Evolutionary conservation across 2,797 vertebrate genomes (phyloP), one percentile per base, ranked within the genome.

Genomic region (Gephyroberyx darwinii): DNA sequence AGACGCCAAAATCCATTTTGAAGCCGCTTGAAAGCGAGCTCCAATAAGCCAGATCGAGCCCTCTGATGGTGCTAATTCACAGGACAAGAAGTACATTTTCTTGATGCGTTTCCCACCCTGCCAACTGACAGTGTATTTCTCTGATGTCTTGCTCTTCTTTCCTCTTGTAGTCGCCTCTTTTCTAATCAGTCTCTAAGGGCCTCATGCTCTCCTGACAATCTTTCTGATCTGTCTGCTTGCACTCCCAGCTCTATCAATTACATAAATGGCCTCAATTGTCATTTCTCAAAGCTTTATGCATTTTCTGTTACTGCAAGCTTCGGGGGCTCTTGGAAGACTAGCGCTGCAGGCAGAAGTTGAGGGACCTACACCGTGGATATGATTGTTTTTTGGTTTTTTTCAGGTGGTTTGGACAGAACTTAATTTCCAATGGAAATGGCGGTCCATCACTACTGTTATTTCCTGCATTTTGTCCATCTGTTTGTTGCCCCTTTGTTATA

Each of bases 31-130:
- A 70, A 80, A 78, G 55, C 33, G 5, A 70, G 73, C 76, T 68
- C 10, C 71, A 80, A 76, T 80, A 62, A 55, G 30, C 43, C 69
- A 71, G 57, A 81, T 66, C 71, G 67, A 74, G 53, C 65, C 54
- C 41, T 80, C 63, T 84, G 83, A 81, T 80, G 62, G 30, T 41
- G 17, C 71, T 80, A 74, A 79, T 69, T 84, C 74, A 78, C 61
- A 72, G 74, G 70, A 77, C 80, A 52, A 72, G 68, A 71, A 54
- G 73, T 70, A 56, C 57, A 43, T 65, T 77, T 75, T 73, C 74
- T 81, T 60, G 59, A 76, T 55, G 68, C 3, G 31, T 94, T 95
- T 94, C 94, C 94, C 95, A 93, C 94, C 94, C 92, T 94, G 93
- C 88, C 92, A 81, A 92, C 93, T 93, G 88, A 90, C 88, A 91